phyloP scores from a whole-genome alignment of 2,113 vertebrate genomes.

The Macaca nemestrina region DNA sequence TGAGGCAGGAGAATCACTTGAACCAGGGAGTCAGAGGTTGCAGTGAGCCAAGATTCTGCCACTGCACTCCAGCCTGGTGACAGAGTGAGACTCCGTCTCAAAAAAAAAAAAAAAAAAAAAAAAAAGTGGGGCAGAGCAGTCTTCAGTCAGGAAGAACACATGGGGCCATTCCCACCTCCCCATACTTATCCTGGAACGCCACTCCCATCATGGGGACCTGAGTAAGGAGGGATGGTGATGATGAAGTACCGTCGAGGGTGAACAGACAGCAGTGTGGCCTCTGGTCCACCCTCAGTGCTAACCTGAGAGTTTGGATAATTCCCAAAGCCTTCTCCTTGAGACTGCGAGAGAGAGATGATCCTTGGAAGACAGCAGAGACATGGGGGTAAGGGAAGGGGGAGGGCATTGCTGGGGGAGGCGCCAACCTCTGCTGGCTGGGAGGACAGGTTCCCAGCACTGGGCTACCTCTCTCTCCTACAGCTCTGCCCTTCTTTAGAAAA shows the following conservation, averaged over 20 bases:
- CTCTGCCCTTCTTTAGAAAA: neutral
- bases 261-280: neutral
- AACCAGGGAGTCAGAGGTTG: no score
- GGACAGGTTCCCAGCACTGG: neutral
- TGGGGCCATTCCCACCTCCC: neutral
- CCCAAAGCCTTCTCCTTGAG: no score
- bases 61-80: no score
- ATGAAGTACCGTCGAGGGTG: neutral
- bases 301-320: neutral
- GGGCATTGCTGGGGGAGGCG: no score
- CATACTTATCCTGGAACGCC: neutral
- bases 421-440: neutral
- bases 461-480: neutral
- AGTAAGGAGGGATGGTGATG: no score
- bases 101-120: no score
- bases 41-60: no score
- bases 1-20: no score
- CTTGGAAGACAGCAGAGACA: neutral
- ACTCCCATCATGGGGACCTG: no score
- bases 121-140: accelerated
- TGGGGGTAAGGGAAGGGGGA: accelerated
- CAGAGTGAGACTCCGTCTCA: no score
- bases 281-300: neutral
- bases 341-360: neutral
- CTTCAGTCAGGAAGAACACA: no score